Evolutionary conservation across 2,888 invertebrate genomes (phyloP), one percentile per base, ranked within the genome.

Genomic region (Stenoptilia bipunctidactyla): DNA sequence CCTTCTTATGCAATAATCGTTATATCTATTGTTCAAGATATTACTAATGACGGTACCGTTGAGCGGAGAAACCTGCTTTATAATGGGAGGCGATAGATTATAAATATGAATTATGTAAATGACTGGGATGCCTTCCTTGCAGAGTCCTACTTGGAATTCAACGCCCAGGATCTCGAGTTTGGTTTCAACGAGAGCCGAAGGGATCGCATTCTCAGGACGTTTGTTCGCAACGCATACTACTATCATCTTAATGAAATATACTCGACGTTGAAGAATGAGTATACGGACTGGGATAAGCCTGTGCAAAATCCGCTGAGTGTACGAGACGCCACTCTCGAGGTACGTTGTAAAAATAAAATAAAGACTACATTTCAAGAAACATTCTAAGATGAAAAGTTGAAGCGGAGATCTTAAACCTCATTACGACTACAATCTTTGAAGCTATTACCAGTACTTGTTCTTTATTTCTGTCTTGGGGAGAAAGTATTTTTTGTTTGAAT

Each of bases 211-310:
- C 85, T 95, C 54, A 87, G 97, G 79, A 96, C 96, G 37, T 93
- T 94, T 74, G 96, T 97, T 47, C 89, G 97, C 49, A 98, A 98
- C 83, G 91, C 96, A 42, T 98, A 94, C 79, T 92, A 93, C 66
- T 98, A 92, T 80, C 97, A 98, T 77, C 87, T 97, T 55, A 96
- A 95, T 76, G 97, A 97, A 85, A 95, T 95, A 62, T 94, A 94
- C 74, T 95, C 96, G 39, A 96, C 97, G 40, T 86, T 97, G 55
- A 86, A 92, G 74, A 97, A 97, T 71, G 96, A 97, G 74, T 98
- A 98, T 77, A 97, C 96, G 44, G 96, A 97, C 73, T 97, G 97
- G 97, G 95, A 93, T 72, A 89, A 91, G 55, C 92, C 93, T 1
- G 91, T 93, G 51, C 91, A 94, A 58, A 93, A 93, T 70, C 93